Evolutionary conservation across 1,140 invertebrate species (phyloP), one percentile per base, ranked within the genome.

Genomic region (Heterodera schachtii): DNA sequence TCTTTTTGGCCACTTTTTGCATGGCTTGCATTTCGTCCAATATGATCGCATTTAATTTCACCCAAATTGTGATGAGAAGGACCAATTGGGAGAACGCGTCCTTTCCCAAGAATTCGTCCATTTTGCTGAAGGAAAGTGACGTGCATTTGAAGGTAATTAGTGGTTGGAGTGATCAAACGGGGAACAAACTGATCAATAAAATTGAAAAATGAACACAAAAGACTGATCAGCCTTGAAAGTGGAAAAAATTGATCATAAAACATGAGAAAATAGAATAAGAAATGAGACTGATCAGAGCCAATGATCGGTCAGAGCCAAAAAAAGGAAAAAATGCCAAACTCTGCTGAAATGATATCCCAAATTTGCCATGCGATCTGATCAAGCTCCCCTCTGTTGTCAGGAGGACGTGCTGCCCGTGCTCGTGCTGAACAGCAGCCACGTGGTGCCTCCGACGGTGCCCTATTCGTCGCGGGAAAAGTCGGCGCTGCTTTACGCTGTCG

Each of bases 11-110:
- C 3, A 46, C 60, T 21, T 75, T 87, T 41, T 84, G 83, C 81
- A 47, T 84, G 11, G 76, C 83, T 9, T 84, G 84, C n/a, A 84
- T 84, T 44, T 84, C 81, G 21, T 84, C 83, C 16, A 84, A 84
- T 49, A 84, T 84, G 83, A 41, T 84, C 8, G 82, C 83, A 16
- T 80, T 86, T n/a, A 84, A 87, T 60, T 84, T 84, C 71, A 85
- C 83, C 7, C 19, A 82, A 41, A 87, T 84, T 52, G 78, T 84
- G 64, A 84, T 84, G 83, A 8, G 44, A 46, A 41, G 69, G 21
- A 11, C 69, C 21, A 71, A 71, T 46, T 71, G 69, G 69, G 31
- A 71, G 69, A 71, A 71, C 69, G 31, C 44, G 21, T 71, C 76
- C 2, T 19, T 78, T 1, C 44, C 67, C 60, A 19, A 11, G 21